Percentiles rank a stretch among this genome's conserved stretches.
These are phyloP conservation scores for Spisula solida DNA, from an alignment of 2,888 invertebrate species.

Conservation along the genomic window DNA sequence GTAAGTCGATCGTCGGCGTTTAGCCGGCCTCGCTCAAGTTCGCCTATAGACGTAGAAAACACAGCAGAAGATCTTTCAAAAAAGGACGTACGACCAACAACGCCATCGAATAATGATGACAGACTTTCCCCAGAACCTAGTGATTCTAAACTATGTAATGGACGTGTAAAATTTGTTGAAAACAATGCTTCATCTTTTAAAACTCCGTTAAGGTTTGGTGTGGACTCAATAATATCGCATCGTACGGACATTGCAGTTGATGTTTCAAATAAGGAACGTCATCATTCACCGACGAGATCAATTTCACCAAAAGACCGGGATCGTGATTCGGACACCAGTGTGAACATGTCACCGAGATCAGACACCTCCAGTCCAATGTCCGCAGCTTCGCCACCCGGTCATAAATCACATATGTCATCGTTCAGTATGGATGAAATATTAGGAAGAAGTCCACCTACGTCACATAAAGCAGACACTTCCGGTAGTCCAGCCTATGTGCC, in stretches of 20 bases:
- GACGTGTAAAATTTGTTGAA: constrained; percentile 61
- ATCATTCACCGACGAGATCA: constrained; percentile 19
- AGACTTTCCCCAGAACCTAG: constrained; percentile 61
- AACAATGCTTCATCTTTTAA: constrained; percentile 48
- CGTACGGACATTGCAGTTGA: constrained; percentile 24
- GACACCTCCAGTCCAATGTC: constrained; percentile 63
- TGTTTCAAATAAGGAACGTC: constrained; percentile 18
- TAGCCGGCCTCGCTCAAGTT: constrained; percentile 61
- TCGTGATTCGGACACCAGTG: constrained; percentile 63
- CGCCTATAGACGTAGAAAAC: constrained; percentile 66
- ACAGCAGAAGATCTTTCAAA: constrained; percentile 66
- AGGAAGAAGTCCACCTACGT: constrained; percentile 62
- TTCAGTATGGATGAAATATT: constrained; percentile 77
- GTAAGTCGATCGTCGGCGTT: constrained; percentile 69
- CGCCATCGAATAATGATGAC: constrained; percentile 62
- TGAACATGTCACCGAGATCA: constrained; percentile 66
- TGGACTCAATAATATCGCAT: constrained; percentile 78
- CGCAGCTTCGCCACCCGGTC: constrained; percentile 53
- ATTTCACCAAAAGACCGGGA: constrained; percentile 30
- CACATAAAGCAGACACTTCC: constrained; percentile 42
- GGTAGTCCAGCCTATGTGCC: constrained; percentile 67
- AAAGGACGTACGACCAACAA: constrained; percentile 46
- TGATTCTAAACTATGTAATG: constrained; percentile 58
- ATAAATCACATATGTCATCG: constrained; percentile 67
- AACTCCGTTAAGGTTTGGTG: constrained; percentile 73